These are phyloP conservation scores for Epinephelus fuscoguttatus DNA, from an alignment of 2,113 vertebrate genomes.

Conservation along the genomic window DNA sequence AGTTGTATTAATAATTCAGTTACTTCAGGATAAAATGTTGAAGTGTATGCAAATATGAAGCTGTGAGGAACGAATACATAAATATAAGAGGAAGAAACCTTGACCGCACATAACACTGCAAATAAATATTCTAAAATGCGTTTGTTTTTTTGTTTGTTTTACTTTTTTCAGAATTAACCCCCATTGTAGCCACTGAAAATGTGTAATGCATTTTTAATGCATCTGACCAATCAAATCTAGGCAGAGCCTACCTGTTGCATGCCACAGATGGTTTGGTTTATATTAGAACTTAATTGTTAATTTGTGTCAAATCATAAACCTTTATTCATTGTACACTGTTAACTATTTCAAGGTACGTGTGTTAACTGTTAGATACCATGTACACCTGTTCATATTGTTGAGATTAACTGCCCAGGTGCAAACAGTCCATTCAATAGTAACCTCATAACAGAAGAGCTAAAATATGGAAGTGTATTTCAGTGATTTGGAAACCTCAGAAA, in stretches of 20 bases:
- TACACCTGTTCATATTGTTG: not conserved
- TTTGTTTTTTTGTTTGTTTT: no score
- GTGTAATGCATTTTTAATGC: not conserved
- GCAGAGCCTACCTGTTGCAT: not conserved
- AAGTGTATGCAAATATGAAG: not conserved
- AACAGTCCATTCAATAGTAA: not conserved
- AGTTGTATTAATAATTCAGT: not conserved
- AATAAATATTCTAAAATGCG: not conserved
- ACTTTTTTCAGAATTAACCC: no score
- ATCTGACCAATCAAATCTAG: not conserved
- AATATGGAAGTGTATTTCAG: no score
- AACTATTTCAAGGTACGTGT: not conserved
- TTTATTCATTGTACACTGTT: not conserved
- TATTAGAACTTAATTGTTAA: not conserved
- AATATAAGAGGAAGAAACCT: not conserved
- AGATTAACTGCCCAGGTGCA: not conserved
- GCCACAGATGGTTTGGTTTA: not conserved
- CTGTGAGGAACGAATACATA: not conserved
- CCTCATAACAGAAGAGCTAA: not conserved
- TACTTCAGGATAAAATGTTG: not conserved
- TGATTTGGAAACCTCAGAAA: no score
- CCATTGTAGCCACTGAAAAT: no score
- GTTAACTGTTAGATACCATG: not conserved
- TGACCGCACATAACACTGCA: not conserved
- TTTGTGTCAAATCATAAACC: not conserved